A percentile compares a stretch with the other conserved stretches of the same genome.
Conservation (phyloP, 2,888 invertebrate genomes). For the Callinectes sapidus region DNA sequence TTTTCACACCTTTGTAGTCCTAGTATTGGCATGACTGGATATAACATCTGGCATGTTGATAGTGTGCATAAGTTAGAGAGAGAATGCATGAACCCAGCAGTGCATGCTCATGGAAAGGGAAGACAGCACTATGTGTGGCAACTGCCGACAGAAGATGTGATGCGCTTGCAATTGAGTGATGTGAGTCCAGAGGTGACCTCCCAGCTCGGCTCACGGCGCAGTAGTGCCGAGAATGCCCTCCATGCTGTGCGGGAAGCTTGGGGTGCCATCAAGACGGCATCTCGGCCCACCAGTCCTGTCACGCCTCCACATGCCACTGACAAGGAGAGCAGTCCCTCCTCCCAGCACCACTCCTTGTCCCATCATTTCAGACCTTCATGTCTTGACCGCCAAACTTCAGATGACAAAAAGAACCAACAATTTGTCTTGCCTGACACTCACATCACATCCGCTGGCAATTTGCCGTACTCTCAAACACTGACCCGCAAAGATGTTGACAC, state of each 20-base stretch:
- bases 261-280: conserved; percentile 60
- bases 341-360: neutral
- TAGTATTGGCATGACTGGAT: conserved; percentile 71
- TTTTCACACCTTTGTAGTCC: conserved; percentile 70
- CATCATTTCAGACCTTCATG: conserved; percentile 43
- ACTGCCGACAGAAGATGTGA: conserved; percentile 59
- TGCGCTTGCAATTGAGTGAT: conserved; percentile 47
- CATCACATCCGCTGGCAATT: conserved; percentile 42
- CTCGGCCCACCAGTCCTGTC: conserved; percentile 53
- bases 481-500: neutral
- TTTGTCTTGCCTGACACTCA: conserved; percentile 61
- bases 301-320: conserved; percentile 48
- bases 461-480: conserved; percentile 33
- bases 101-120: conserved; percentile 49
- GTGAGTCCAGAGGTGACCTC: conserved; percentile 36
- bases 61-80: conserved; percentile 60
- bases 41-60: conserved; percentile 70
- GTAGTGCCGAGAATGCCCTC: conserved; percentile 48
- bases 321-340: neutral
- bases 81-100: conserved; percentile 59
- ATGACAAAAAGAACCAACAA: conserved; percentile 43
- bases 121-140: conserved; percentile 64
- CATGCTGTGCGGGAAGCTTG: conserved; percentile 60
- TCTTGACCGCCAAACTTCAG: conserved; percentile 42
- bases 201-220: neutral